phyloP scores from a whole-genome alignment of 2,797 vertebrate genomes.

The Gymnopithys bicolor region DNA sequence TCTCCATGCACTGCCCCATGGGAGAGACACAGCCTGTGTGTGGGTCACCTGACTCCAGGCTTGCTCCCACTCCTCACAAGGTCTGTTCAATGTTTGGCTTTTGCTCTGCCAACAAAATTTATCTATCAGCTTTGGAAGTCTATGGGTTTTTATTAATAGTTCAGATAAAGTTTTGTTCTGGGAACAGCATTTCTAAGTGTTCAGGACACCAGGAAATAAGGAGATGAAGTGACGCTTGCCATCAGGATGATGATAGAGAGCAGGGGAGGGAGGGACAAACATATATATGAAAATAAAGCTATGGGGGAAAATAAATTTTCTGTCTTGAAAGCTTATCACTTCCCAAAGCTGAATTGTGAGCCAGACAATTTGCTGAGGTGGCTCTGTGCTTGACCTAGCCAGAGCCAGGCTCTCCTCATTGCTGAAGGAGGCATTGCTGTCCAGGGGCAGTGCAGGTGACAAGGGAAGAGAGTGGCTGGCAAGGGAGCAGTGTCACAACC shows the following conservation, averaged over 20 bases:
- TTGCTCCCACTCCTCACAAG: neutral
- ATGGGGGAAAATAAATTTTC: neutral
- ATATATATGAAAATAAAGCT: neutral
- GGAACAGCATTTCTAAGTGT: neutral
- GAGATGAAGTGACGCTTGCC: fast-evolving
- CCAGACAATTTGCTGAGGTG: conserved; percentile 24
- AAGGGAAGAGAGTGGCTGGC: conserved; percentile 1
- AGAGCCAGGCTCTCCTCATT: neutral
- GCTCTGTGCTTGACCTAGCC: neutral
- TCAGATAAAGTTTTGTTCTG: neutral
- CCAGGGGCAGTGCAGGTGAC: neutral
- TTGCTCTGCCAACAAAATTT: neutral
- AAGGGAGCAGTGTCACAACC: neutral
- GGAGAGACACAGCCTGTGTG: neutral
- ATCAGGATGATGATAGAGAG: neutral
- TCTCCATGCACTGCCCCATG: fast-evolving
- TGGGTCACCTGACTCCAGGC: fast-evolving
- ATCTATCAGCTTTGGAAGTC: neutral
- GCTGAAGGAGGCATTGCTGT: neutral
- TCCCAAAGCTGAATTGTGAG: neutral
- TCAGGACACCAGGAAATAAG: neutral
- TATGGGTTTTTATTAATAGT: neutral
- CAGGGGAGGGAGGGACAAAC: neutral
- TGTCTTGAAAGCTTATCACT: conserved; percentile 8
- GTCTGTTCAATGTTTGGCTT: fast-evolving